phyloP scores from a whole-genome alignment of 2,797 vertebrate genomes.

The Myotis planiceps region DNA sequence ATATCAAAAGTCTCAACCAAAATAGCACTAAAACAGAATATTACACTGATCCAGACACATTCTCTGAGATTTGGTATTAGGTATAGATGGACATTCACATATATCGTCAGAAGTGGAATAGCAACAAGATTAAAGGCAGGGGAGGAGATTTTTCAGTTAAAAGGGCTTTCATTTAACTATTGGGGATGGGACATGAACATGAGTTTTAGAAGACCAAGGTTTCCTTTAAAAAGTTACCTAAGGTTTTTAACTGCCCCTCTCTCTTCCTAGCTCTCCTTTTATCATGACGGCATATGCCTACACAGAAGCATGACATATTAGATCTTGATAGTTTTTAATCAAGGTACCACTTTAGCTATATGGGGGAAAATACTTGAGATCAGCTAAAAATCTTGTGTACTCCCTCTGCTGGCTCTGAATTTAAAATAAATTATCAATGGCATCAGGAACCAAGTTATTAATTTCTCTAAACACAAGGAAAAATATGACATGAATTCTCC shows the following conservation, averaged over 20 bases:
- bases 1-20: neutral
- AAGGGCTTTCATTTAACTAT: conserved; percentile 5
- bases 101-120: neutral
- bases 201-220: neutral
- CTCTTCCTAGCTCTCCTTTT: neutral
- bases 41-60: neutral
- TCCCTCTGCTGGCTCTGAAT: conserved; percentile 77
- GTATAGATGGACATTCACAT: neutral
- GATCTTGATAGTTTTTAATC: neutral
- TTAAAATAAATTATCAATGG: conserved; percentile 39
- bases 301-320: neutral
- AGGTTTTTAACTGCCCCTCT: neutral
- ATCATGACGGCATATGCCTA: neutral
- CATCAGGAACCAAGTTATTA: conserved; percentile 18
- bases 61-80: neutral
- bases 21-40: neutral
- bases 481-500: neutral
- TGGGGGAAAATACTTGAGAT: neutral
- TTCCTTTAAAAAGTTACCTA: conserved; percentile 27
- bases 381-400: conserved; percentile 53
- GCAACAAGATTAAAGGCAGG: neutral
- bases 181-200: neutral
- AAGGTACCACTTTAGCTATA: conserved; percentile 33
- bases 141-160: neutral
- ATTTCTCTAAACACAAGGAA: conserved; percentile 37